A percentile compares a stretch with the other conserved stretches of the same genome.
Evolutionary conservation across 2,888 invertebrate species (phyloP).

Genomic region (Charanyca ferruginea): DNA sequence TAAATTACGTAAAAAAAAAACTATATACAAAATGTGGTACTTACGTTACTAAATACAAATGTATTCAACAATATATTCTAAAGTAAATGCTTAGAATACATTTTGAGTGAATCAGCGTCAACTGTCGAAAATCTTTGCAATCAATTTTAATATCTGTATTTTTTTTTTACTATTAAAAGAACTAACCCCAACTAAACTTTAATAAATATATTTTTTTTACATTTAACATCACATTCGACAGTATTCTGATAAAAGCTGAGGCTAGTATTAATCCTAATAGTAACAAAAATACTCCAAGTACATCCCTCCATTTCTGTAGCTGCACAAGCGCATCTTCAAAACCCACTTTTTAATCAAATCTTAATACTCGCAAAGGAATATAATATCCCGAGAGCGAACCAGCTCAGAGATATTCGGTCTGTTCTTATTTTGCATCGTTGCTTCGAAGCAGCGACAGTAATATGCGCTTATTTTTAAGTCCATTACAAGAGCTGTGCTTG

Average conservation of each 20-base stretch:
- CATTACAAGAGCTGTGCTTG: constrained; percentile 53
- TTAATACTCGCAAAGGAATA: constrained; percentile 52
- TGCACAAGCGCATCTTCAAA: constrained; percentile 31
- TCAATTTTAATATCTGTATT: too few relatives aligned
- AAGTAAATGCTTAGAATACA: too few relatives aligned
- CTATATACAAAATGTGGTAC: too few relatives aligned
- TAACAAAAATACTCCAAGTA: not conserved
- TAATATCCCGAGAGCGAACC: constrained; percentile 45
- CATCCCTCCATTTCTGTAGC: constrained; percentile 11
- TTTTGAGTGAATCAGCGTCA: too few relatives aligned
- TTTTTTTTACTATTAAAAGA: too few relatives aligned
- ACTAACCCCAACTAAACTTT: too few relatives aligned
- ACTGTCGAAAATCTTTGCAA: too few relatives aligned
- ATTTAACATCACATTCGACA: too few relatives aligned
- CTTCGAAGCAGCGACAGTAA: constrained; percentile 46
- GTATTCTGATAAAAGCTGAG: not conserved
- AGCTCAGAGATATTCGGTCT: constrained; percentile 38
- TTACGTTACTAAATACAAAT: too few relatives aligned
- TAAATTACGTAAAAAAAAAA: too few relatives aligned
- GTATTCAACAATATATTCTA: too few relatives aligned
- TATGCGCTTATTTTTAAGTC: constrained; percentile 64
- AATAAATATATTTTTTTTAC: too few relatives aligned
- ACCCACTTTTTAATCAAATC: constrained; percentile 60
- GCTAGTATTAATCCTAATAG: not conserved
- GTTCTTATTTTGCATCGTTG: constrained; percentile 60